Evolutionary conservation across 2,113 vertebrate genomes (phyloP), one percentile per base, ranked within the genome.

Genomic region (Lophotis ruficrista): DNA sequence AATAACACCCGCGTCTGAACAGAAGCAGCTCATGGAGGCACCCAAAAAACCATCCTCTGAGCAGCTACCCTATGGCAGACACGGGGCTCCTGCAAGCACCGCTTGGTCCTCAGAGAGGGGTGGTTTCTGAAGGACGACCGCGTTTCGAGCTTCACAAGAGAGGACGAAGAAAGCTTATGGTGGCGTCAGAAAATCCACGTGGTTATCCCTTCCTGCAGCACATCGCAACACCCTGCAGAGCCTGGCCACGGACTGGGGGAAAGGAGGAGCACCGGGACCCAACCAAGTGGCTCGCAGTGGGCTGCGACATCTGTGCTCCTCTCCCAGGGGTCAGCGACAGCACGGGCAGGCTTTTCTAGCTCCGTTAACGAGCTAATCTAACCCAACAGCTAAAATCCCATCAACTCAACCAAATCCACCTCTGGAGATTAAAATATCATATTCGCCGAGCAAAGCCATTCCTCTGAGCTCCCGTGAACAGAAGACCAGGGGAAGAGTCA

Each of bases 311-410:
- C 72, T 66, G 41, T 20, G 21, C 25, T 7, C n/a, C 50, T 62
- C 47, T 84, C 45, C 43, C 89, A 66, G 89, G 45, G 41, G 15
- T n/a, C 78, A 65, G 48, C 2, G 2, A 10, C 25, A 50, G 61
- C 28, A 30, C 18, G 1, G 5, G 10, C 62, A 38, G 58, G 61
- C 73, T 87, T 51, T 69, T 23, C 54, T 53, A 18, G 57, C 41
- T 91, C 31, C 62, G 86, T 83, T 54, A 95, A 94, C 0, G 0
- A 95, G 51, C 90, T 89, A 71, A 92, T 86, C 71, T 62, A 92
- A 92, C 19, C 47, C 62, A 65, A 61, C 41, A 70, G 54, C 76
- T 83, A 35, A 91, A 95, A 93, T 87, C 85, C 83, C 93, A 75
- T 78, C 79, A 86, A 77, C 68, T 66, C 66, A 50, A 94, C 62